Evolutionary conservation across 2,888 invertebrate genomes (phyloP), one percentile per base, ranked within the genome.

Genomic region (Orchestes rusci): DNA sequence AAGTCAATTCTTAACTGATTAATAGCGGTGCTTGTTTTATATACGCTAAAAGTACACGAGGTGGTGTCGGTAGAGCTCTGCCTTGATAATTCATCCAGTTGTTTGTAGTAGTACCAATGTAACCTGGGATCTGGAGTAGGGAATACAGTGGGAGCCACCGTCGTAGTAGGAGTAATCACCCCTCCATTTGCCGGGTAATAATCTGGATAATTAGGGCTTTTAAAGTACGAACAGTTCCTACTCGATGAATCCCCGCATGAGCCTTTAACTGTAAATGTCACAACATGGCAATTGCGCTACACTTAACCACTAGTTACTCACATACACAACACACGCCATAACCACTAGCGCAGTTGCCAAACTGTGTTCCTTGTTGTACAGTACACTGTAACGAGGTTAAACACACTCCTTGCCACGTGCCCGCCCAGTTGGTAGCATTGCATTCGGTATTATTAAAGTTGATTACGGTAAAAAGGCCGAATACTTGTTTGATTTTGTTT

Each of bases 251-350:
- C 78, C 2, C 84, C 84, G 58, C 88, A 89, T 4, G 73, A 70
- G 30, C 75, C 73, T 58, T 76, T 72, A 63, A 78, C 87, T 87
- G 65, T 28, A 43, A 29, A 35, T 5, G 5, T 10, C 10, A 23
- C 23, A 10, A 23, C 10, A 10, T 23, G 23, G 23, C 10, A 23
- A 23, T 23, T 10, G 10, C n/a, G n/a, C n/a, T n/a, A n/a, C n/a
- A n/a, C n/a, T n/a, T n/a, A n/a, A n/a, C 10, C 5, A 23, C 10
- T 23, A 23, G 5, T 23, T 23, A 77, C 83, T 79, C 73, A 85
- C 85, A 79, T 50, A 83, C 73, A 59, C 86, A 86, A 59, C 86
- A 86, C 18, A 77, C 78, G 8, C 84, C 85, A 58, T 79, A 80
- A 3, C 82, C 84, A 60, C 77, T 77, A 12, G 83, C 84, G 65